A percentile compares a stretch with the other conserved stretches of the same genome.
These are phyloP conservation scores for Gryllus bimaculatus DNA, from an alignment of 1,140 invertebrate genomes.

Conservation along the genomic window DNA sequence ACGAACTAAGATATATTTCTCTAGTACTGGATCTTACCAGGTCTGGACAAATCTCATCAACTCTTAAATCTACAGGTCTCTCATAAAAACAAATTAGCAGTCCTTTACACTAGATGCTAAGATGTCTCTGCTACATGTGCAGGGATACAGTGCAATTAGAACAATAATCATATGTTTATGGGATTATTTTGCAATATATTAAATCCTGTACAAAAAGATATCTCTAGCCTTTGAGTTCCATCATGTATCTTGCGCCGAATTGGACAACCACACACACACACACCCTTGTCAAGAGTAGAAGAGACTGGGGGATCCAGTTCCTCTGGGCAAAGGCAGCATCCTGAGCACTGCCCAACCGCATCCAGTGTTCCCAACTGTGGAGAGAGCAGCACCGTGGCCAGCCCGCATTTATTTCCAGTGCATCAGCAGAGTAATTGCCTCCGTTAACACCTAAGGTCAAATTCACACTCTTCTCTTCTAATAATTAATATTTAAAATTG, in stretches of 20 bases:
- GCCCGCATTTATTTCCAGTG: not conserved
- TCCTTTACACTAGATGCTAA: not conserved
- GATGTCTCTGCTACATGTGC: not conserved
- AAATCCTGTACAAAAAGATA: constrained; percentile 2
- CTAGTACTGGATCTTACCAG: constrained; percentile 4
- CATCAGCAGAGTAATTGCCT: not conserved
- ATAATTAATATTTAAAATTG: not conserved
- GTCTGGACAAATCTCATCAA: not conserved
- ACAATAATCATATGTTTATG: not conserved
- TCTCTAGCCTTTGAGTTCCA: not conserved
- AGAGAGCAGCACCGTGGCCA: not conserved
- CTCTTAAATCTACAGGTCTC: not conserved
- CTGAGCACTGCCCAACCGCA: not conserved
- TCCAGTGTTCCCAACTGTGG: not conserved
- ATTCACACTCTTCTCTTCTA: not conserved
- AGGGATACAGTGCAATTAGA: constrained; percentile 4
- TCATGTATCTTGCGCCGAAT: not conserved
- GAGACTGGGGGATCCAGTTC: not conserved
- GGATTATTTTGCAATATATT: not conserved
- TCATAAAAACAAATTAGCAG: not conserved
- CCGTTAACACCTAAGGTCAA: not conserved
- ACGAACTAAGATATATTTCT: constrained; percentile 7
- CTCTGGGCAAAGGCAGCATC: not conserved
- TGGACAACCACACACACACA: not conserved
- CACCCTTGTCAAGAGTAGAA: not conserved